phyloP scores from a whole-genome alignment of 2,888 invertebrate species.

The Resseliella maxima region DNA sequence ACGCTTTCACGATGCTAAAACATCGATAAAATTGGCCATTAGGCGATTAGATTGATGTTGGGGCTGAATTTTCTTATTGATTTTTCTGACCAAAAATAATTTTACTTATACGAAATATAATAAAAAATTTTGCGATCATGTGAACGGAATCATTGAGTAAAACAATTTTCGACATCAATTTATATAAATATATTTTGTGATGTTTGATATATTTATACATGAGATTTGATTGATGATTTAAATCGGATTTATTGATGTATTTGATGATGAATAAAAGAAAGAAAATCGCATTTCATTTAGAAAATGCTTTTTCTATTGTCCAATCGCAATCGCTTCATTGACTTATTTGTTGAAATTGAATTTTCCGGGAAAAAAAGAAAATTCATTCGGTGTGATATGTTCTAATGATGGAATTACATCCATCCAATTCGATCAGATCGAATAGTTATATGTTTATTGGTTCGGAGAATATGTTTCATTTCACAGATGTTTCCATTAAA shows the following conservation, averaged over 20 bases:
- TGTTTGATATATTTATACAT: too few relatives aligned
- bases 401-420: neutral
- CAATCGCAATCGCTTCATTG: too few relatives aligned
- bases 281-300: neutral
- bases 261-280: neutral
- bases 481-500: neutral
- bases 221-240: slow-evolving; percentile 8
- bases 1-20: neutral
- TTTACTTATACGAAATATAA: too few relatives aligned
- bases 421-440: too few relatives aligned
- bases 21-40: slow-evolving; percentile 15
- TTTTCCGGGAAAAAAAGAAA: too few relatives aligned
- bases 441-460: neutral
- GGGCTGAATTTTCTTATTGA: neutral
- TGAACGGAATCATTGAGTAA: neutral
- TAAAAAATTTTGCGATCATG: neutral
- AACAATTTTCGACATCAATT: neutral
- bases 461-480: neutral
- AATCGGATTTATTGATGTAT: neutral
- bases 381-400: too few relatives aligned
- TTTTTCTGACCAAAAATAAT: neutral
- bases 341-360: too few relatives aligned
- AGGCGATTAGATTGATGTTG: neutral
- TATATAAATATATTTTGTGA: neutral
- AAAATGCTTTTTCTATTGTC: too few relatives aligned